Conservation (phyloP, 2,888 invertebrate genomes). For the Uropetala carovei region DNA sequence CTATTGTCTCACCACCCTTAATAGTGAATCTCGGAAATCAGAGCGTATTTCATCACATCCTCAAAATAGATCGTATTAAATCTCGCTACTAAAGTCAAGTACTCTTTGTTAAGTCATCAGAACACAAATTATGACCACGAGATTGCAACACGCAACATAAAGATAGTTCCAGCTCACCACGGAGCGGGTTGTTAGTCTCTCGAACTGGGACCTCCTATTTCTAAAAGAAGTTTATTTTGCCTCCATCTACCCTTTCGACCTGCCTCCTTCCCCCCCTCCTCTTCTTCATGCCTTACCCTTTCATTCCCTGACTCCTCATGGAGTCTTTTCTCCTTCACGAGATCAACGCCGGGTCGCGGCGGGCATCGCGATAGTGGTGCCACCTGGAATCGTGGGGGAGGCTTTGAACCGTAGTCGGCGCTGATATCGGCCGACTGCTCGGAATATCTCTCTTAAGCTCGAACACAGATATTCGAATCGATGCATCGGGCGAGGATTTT, state of each 20-base stretch:
- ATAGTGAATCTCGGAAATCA: not conserved
- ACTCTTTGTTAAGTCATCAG: not conserved
- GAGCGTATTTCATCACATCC: not conserved
- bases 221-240: not conserved
- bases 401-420: not conserved
- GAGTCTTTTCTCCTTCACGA: not conserved
- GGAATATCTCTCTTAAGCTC: not conserved
- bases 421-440: no score
- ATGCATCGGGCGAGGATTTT: not conserved
- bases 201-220: not conserved
- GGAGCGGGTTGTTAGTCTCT: not conserved
- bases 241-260: not conserved
- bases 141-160: not conserved
- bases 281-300: not conserved
- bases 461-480: not conserved
- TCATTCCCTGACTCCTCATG: slow-evolving; percentile 4
- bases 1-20: not conserved
- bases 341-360: not conserved
- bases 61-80: not conserved
- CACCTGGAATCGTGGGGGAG: not conserved
- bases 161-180: not conserved
- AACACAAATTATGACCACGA: not conserved
- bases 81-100: not conserved
- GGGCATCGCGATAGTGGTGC: not conserved
- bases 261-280: not conserved